phyloP scores from a whole-genome alignment of 2,113 vertebrate species.

The Sander lucioperca region DNA sequence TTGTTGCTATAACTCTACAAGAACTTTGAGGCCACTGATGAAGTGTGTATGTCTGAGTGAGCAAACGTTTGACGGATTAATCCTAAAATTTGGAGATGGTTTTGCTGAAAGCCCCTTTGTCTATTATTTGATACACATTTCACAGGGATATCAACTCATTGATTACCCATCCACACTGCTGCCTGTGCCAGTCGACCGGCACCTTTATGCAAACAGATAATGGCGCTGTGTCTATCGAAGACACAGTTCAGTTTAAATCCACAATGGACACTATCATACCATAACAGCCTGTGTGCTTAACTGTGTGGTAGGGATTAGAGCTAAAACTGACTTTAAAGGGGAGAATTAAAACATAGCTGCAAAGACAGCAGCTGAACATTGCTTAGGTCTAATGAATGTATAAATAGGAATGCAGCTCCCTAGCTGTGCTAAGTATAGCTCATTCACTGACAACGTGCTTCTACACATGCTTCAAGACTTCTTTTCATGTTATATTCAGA shows the following conservation, averaged over 20 bases:
- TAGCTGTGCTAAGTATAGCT: constrained; percentile 37
- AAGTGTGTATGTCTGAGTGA: constrained; percentile 38
- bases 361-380: constrained; percentile 59
- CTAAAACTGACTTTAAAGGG: constrained; percentile 20
- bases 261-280: constrained; percentile 13
- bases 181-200: constrained; percentile 70
- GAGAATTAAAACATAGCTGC: constrained; percentile 39
- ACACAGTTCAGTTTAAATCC: constrained; percentile 43
- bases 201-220: constrained; percentile 79
- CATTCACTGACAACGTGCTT: constrained; percentile 57
- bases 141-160: constrained; percentile 39
- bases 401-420: constrained; percentile 45
- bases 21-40: constrained; percentile 16
- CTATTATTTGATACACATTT: constrained; percentile 30
- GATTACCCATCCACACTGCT: constrained; percentile 58
- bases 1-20: constrained; percentile 24
- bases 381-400: constrained; percentile 76
- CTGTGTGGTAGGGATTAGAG: constrained; percentile 25
- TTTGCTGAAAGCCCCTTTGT: constrained; percentile 44
- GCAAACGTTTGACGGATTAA: constrained; percentile 14
- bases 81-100: background rate
- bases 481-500: constrained; percentile 38
- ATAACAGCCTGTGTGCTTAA: constrained; percentile 38
- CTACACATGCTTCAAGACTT: constrained; percentile 50
- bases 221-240: constrained; percentile 64